Conservation (phyloP, 2,888 invertebrate species). For the Andrena haemorrhoa region DNA sequence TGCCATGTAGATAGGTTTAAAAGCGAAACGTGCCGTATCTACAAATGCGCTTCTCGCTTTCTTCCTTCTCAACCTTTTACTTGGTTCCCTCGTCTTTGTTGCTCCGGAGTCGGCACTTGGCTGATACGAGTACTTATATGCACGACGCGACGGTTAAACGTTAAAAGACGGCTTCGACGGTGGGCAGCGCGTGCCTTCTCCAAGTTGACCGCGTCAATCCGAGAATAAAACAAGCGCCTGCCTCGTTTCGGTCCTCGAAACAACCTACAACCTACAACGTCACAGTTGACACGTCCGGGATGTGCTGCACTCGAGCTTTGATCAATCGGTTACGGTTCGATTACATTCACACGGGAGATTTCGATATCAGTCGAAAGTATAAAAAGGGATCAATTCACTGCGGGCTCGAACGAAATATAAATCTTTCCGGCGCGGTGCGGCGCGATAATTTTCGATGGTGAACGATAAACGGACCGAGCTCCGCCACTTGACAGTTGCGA, state of each 20-base stretch:
- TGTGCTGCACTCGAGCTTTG: too few species aligned
- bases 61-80: constrained; percentile 16
- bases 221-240: not conserved
- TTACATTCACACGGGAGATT: too few species aligned
- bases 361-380: too few species aligned
- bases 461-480: too few species aligned
- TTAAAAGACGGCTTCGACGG: not conserved
- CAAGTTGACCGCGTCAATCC: not conserved
- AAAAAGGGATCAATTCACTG: too few species aligned
- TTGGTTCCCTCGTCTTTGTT: not conserved
- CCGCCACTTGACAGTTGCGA: too few species aligned
- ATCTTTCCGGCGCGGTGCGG: too few species aligned
- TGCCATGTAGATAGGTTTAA: constrained; percentile 85
- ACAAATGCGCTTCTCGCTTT: constrained; percentile 78
- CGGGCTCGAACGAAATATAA: too few species aligned
- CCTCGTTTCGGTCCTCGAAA: not conserved
- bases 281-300: too few species aligned
- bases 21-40: constrained; percentile 84
- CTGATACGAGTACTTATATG: constrained; percentile 3
- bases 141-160: too few species aligned
- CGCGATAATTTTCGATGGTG: too few species aligned
- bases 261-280: not conserved
- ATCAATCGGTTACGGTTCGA: too few species aligned
- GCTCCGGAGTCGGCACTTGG: not conserved
- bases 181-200: not conserved